Evolutionary conservation across 2,113 vertebrate genomes (phyloP).

Genomic region (Furnarius figulus): DNA sequence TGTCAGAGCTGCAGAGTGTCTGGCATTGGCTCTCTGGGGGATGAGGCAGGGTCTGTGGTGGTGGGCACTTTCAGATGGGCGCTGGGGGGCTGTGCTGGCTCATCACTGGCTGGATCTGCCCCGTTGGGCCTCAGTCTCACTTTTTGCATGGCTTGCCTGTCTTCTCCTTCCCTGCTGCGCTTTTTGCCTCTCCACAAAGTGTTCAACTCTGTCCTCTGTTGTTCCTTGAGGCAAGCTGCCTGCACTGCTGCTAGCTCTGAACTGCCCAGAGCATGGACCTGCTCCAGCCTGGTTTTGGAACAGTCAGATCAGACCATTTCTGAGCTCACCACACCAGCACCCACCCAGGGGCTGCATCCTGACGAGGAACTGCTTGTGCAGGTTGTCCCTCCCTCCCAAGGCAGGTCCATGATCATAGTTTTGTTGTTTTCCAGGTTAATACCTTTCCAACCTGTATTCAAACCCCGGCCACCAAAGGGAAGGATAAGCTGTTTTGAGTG

Average conservation of each 20-base stretch:
- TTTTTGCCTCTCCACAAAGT: background rate
- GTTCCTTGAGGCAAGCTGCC: background rate
- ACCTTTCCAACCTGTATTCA: background rate
- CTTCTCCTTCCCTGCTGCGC: background rate
- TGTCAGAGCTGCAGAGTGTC: too few species aligned
- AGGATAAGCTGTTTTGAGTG: too few species aligned
- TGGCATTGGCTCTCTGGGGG: too few species aligned
- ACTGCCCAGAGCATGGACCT: background rate
- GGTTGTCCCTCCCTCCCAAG: background rate
- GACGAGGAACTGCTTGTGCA: rapidly evolving
- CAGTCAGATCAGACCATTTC: background rate
- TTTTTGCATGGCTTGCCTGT: background rate
- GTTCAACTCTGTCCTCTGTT: background rate
- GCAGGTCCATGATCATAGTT: background rate
- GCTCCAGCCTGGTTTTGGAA: background rate
- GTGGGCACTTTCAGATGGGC: too few species aligned
- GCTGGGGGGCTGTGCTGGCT: background rate
- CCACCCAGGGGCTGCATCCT: rapidly evolving
- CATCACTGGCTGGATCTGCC: rapidly evolving
- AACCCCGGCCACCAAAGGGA: background rate
- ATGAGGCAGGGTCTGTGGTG: too few species aligned
- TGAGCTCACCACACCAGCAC: background rate
- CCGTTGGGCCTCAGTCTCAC: background rate
- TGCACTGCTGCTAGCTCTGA: background rate
- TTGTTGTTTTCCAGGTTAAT: background rate